Base-by-base conservation (phyloP, 2,797 vertebrate genomes). In the Podarcis lilfordi region DNA sequence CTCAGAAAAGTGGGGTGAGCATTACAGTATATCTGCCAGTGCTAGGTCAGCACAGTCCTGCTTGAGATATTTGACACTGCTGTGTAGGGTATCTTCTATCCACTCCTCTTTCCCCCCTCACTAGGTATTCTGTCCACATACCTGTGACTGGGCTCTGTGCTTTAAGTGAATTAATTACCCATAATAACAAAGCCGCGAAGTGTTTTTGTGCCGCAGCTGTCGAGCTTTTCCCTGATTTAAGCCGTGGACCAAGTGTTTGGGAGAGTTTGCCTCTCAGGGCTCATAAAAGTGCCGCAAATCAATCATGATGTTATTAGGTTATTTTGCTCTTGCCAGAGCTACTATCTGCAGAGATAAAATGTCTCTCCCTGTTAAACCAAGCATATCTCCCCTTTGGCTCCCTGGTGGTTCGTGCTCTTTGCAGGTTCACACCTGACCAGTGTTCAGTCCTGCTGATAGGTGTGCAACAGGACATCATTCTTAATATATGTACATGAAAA, bases 281-380 rank as follows among this genome's bases (percentile, higher is more conserved):
- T 59, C 74, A 91, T 86, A 89, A 92, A 89, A 88, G 75, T 75
- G 27, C 27, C 89, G 80, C 85, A 92, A 40, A 89, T 89, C 77
- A 86, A 43, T 43, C 1, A 35, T 75, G 86, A 17, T 45, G 77
- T 90, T 61, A n/a, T 89, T 21, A 82, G 50, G 19, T 91, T 86
- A 82, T 82, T 88, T 71, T 88, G 72, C 27, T 88, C 50, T 76
- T 90, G 86, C 77, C n/a, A 59, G 86, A 89, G 88, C 29, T 78
- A 59, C 88, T 91, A 89, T 76, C 50, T 81, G 21, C 29, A 32
- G 6, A 64, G 17, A 64, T 17, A 61, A 68, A 81, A 76, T n/a
- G 55, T 69, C 64, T 75, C 27, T 37, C 13, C 13, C 29, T 8
- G n/a, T 0, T 55, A 84, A 83, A 81, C 3, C 55, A 66, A 37